Evolutionary conservation across 1,140 invertebrate genomes (phyloP), one percentile per base, ranked within the genome.

Genomic region (Euura saliciscinereae): DNA sequence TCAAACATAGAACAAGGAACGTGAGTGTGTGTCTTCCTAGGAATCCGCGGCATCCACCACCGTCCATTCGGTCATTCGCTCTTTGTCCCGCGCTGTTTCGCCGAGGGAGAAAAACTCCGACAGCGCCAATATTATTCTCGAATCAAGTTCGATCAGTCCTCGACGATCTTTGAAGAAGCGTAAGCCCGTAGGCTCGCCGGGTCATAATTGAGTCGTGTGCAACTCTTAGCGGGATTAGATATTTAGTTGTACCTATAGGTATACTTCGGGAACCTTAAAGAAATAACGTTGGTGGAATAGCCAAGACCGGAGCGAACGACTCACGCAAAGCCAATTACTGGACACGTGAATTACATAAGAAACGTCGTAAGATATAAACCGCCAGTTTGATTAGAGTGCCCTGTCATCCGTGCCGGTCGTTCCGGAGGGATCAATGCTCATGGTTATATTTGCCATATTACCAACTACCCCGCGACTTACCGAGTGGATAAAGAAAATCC

Each of bases 1-100:
- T 82, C 81, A 83, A 84, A 84, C 78, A 84, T 66, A 11, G 66
- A 42, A 64, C 13, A 10, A 10, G 28, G 28, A 28, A 28, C 28
- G 28, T 28, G 28, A 46, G 43, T 68, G 51, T 73, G 46, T 51
- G 67, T 44, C n/a, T 43, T 69, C 68, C 65, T 65, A 71, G 67
- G 69, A 72, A 72, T 74, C 64, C 66, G 6, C 51, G 51, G 51
- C 51, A 59, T 59, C 13, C 51, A 6, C 51, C 6, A 8, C 5
- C 8, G 3, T 28, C 28, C 28, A 1, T 28, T 28, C 28, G 28
- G 28, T 28, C 28, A 28, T 28, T 28, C 1, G 28, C 28, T 28
- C 28, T 28, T 28, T 28, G 28, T 28, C 28, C 28, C 28, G 28
- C 28, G 28, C 28, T 28, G 28, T 64, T 28, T 64, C 59, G 59